Percentiles rank a stretch among this genome's conserved stretches.
These are phyloP conservation scores for Nothobranchius kuhntae DNA, from an alignment of 2,113 vertebrate species.

Conservation along the genomic window DNA sequence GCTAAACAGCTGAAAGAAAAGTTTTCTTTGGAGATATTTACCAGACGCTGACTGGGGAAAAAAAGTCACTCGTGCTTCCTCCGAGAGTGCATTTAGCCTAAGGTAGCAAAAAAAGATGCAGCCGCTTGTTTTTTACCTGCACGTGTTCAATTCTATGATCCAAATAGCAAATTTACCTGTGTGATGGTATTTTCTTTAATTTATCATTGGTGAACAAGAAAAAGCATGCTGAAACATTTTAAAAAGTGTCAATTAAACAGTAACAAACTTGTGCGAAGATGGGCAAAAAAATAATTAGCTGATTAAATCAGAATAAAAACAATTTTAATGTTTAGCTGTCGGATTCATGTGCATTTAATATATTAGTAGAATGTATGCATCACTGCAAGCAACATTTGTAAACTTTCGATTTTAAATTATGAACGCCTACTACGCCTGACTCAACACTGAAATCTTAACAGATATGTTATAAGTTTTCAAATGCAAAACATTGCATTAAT, in stretches of 20 bases:
- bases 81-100: neutral
- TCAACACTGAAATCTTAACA: too few relatives aligned
- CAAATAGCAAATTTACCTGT: neutral
- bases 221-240: neutral
- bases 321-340: neutral
- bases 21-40: neutral
- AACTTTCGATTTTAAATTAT: neutral
- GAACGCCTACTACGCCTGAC: neutral
- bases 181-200: neutral
- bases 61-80: neutral
- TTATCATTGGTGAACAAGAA: neutral
- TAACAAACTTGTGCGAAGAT: neutral
- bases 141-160: neutral
- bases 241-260: neutral
- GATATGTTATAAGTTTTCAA: too few relatives aligned
- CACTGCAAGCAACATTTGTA: too few relatives aligned
- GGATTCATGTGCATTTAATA: neutral
- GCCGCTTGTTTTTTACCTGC: neutral
- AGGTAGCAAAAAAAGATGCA: neutral
- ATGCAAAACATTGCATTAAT: too few relatives aligned
- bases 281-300: neutral
- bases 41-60: neutral
- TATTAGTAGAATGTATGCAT: neutral
- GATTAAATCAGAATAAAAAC: neutral
- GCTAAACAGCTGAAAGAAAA: conserved; percentile 2